Percentiles rank a stretch among this genome's conserved stretches.
phyloP scores from a whole-genome alignment of 2,888 invertebrate genomes.

The Baronia brevicornis region DNA sequence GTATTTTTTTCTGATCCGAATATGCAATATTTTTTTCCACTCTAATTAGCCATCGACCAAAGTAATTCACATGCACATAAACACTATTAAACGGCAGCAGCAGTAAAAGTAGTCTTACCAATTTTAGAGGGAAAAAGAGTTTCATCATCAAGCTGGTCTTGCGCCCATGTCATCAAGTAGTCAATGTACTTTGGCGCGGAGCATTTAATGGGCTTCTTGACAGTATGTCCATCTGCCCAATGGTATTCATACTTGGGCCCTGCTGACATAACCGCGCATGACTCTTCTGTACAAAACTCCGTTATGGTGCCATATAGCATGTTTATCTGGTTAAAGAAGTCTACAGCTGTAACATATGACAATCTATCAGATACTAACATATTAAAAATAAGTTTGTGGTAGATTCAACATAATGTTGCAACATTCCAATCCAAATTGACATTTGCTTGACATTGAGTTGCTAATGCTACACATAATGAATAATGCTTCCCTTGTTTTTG shows the following conservation, averaged over 20 bases:
- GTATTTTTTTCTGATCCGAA: no score
- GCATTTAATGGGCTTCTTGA: conserved; percentile 99
- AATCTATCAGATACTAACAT: neutral
- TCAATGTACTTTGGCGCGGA: conserved; percentile 99
- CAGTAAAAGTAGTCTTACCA: conserved; percentile 32
- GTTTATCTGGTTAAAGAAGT: conserved; percentile 99
- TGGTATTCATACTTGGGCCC: conserved; percentile 99
- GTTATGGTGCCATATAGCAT: conserved; percentile 99
- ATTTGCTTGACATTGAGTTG: no score
- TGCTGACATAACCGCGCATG: conserved; percentile 98
- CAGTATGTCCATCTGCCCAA: conserved; percentile 99
- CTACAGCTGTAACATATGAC: conserved; percentile 85
- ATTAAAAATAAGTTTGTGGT: neutral
- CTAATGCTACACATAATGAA: no score
- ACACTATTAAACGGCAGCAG: no score
- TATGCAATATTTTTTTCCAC: no score
- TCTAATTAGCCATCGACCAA: no score
- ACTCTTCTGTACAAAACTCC: conserved; percentile 99
- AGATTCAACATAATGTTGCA: neutral
- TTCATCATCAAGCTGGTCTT: conserved; percentile 99
- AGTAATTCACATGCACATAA: no score
- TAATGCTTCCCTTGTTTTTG: no score
- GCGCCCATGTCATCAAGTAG: conserved; percentile 99
- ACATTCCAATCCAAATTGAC: no score
- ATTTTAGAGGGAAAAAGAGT: conserved; percentile 99